phyloP scores from a whole-genome alignment of 2,113 vertebrate genomes.

The Echinops telfairi region DNA sequence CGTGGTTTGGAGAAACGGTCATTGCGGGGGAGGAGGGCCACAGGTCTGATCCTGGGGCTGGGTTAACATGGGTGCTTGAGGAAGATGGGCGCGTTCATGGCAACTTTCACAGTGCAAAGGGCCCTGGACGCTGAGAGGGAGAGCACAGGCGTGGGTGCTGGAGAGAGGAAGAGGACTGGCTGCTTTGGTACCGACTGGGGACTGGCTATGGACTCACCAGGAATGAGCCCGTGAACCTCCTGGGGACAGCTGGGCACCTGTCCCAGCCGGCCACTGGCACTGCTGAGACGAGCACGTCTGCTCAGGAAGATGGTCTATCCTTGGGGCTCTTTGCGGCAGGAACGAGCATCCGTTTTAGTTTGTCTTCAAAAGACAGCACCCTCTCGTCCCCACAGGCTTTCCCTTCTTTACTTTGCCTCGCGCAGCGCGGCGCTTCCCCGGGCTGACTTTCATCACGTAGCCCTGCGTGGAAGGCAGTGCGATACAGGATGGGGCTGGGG shows the following conservation, averaged over 20 bases:
- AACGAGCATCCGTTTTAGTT: neutral
- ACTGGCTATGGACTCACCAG: neutral
- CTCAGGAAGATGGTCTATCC: neutral
- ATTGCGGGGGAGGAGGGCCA: conserved; percentile 44
- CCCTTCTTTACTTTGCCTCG: neutral
- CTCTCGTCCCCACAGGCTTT: neutral
- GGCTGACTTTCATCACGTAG: neutral
- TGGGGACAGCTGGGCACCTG: neutral
- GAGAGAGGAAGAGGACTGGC: neutral
- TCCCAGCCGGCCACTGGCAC: neutral
- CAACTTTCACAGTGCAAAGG: conserved; percentile 48
- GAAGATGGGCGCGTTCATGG: conserved; percentile 38
- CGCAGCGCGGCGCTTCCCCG: neutral
- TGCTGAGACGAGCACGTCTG: neutral
- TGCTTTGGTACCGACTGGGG: neutral
- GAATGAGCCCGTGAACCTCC: neutral
- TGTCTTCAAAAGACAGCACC: neutral
- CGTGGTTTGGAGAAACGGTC: conserved; percentile 59
- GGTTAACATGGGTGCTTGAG: neutral
- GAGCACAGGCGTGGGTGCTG: neutral
- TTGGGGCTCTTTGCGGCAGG: neutral
- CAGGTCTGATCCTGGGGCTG: conserved; percentile 58
- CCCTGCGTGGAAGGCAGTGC: neutral
- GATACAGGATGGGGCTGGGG: neutral
- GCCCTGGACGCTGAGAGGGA: neutral